Conservation (phyloP, 2,113 vertebrate genomes). For the Pomatostomus ruficeps region DNA sequence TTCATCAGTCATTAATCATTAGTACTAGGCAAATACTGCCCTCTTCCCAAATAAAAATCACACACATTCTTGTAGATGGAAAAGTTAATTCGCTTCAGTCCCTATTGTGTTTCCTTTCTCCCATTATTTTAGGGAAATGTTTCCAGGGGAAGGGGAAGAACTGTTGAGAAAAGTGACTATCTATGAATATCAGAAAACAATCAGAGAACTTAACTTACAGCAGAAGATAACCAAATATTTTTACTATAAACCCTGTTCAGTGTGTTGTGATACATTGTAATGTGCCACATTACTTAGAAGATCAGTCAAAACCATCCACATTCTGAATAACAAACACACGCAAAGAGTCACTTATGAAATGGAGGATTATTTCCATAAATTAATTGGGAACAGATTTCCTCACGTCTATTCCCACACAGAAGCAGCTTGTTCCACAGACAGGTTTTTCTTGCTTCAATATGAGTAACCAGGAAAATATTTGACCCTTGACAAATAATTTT, state of each 20-base stretch:
- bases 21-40: neutral
- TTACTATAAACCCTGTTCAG: neutral
- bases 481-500: slow-evolving; percentile 45
- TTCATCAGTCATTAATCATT: neutral
- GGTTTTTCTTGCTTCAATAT: neutral
- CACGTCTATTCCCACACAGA: neutral
- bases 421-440: slow-evolving; percentile 33
- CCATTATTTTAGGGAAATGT: neutral
- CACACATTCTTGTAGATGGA: neutral
- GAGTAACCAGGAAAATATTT: slow-evolving; percentile 34
- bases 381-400: slow-evolving; percentile 53
- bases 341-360: slow-evolving; percentile 1
- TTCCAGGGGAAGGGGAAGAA: neutral
- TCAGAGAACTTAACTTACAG: neutral
- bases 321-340: slow-evolving; percentile 29
- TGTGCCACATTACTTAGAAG: neutral
- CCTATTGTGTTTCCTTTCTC: neutral
- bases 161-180: neutral
- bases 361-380: slow-evolving; percentile 50
- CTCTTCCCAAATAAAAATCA: neutral
- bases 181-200: neutral
- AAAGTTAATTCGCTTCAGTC: neutral
- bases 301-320: slow-evolving; percentile 25
- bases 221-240: neutral
- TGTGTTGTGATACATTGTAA: neutral